Evolutionary conservation across 2,113 vertebrate species (phyloP).

Genomic region (Pheucticus melanocephalus): DNA sequence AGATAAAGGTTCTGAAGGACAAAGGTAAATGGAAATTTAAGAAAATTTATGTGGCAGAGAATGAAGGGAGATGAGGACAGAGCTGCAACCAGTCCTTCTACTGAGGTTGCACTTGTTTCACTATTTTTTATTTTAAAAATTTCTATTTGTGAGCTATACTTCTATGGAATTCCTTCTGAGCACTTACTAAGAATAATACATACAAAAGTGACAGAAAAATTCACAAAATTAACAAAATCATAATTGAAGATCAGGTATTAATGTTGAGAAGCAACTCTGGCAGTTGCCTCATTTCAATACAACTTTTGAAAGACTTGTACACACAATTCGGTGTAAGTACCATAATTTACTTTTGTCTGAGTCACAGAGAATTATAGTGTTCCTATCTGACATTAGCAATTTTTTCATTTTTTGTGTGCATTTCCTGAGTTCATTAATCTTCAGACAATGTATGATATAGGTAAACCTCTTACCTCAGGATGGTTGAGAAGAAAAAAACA

Average conservation of each 20-base stretch:
- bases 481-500: neutral
- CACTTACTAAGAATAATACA: neutral
- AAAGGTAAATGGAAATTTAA: neutral
- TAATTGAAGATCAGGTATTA: neutral
- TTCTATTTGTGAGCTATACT: neutral
- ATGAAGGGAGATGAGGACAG: neutral
- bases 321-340: neutral
- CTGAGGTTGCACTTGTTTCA: neutral
- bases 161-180: neutral
- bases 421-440: neutral
- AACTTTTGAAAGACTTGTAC: neutral
- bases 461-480: neutral
- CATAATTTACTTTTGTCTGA: neutral
- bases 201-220: neutral
- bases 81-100: neutral
- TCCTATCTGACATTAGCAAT: neutral
- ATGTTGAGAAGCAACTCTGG: neutral
- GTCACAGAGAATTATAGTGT: neutral
- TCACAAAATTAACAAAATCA: neutral
- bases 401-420: rapidly evolving
- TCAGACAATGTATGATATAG: neutral
- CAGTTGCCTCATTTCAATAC: neutral
- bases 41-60: neutral
- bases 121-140: neutral
- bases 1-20: conserved; percentile 26